Evolutionary conservation across 2,113 vertebrate genomes (phyloP).

Genomic region (Thunnus thynnus): DNA sequence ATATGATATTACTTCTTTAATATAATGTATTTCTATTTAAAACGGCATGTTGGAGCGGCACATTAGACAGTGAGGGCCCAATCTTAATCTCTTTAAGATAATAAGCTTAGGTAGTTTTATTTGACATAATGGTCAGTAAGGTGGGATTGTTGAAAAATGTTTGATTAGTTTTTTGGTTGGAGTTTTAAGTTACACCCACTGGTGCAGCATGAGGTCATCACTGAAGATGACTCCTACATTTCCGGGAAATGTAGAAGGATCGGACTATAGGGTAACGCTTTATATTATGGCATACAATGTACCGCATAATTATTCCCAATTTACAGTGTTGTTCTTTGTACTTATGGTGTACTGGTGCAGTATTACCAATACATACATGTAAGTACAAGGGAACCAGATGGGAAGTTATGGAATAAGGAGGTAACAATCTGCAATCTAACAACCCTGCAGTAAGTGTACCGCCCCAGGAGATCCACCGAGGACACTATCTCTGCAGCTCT

Average conservation of each 20-base stretch:
- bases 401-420: too few relatives aligned
- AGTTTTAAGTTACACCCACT: not conserved
- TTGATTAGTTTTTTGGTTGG: conserved; percentile 11
- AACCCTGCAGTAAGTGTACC: too few relatives aligned
- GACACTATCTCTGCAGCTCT: too few relatives aligned
- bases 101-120: conserved; percentile 22
- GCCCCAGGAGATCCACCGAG: too few relatives aligned
- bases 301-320: too few relatives aligned
- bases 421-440: too few relatives aligned
- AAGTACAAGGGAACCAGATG: too few relatives aligned
- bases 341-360: too few relatives aligned
- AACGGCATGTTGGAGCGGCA: not conserved
- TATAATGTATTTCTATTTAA: conserved; percentile 31
- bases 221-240: not conserved
- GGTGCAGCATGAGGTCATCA: conserved; percentile 1
- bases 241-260: too few relatives aligned
- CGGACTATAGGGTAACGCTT: not conserved
- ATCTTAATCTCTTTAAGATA: conserved; percentile 10
- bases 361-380: too few relatives aligned
- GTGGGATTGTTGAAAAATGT: conserved; percentile 8
- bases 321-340: too few relatives aligned
- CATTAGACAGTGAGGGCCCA: conserved; percentile 13
- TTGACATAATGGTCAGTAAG: conserved; percentile 15
- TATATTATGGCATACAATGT: too few relatives aligned
- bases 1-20: conserved; percentile 6